phyloP scores from a whole-genome alignment of 2,797 vertebrate species.

The Geotrypetes seraphini region DNA sequence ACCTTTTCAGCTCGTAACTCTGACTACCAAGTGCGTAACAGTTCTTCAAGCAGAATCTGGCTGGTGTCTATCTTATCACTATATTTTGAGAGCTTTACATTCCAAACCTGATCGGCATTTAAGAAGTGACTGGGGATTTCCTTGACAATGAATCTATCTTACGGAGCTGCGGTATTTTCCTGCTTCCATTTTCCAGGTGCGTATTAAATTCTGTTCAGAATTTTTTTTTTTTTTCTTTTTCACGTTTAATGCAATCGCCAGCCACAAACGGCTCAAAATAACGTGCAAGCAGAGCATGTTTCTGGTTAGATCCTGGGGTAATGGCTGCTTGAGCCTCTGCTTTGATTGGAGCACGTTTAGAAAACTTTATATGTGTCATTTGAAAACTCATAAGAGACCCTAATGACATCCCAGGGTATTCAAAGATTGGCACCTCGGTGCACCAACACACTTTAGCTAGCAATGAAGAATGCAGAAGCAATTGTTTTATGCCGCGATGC shows the following conservation, averaged over 20 bases:
- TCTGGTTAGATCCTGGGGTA: slow-evolving; percentile 31
- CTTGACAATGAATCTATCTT: too few relatives aligned
- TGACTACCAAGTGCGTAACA: background rate
- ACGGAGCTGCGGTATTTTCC: too few relatives aligned
- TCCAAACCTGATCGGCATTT: too few relatives aligned
- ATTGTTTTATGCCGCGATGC: too few relatives aligned
- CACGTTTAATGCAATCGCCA: slow-evolving; percentile 11
- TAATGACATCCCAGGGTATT: too few relatives aligned
- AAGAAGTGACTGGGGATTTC: too few relatives aligned
- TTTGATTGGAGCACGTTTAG: slow-evolving; percentile 44
- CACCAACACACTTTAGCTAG: too few relatives aligned
- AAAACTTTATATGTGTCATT: slow-evolving; percentile 45
- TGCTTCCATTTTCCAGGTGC: slow-evolving; percentile 7
- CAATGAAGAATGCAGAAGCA: too few relatives aligned
- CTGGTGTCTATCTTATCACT: slow-evolving; percentile 7
- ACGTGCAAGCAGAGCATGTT: slow-evolving; percentile 28
- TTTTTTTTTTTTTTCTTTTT: too few relatives aligned
- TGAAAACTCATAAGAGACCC: too few relatives aligned
- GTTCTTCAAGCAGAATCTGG: slow-evolving; percentile 6
- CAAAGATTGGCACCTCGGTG: too few relatives aligned
- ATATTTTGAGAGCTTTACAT: slow-evolving; percentile 5
- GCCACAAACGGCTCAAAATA: slow-evolving; percentile 7
- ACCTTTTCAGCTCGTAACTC: too few relatives aligned
- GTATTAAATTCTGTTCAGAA: slow-evolving; percentile 9
- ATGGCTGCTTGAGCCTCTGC: slow-evolving; percentile 38